phyloP scores from a whole-genome alignment of 1,140 invertebrate genomes.

The Conopomorpha cramerella region DNA sequence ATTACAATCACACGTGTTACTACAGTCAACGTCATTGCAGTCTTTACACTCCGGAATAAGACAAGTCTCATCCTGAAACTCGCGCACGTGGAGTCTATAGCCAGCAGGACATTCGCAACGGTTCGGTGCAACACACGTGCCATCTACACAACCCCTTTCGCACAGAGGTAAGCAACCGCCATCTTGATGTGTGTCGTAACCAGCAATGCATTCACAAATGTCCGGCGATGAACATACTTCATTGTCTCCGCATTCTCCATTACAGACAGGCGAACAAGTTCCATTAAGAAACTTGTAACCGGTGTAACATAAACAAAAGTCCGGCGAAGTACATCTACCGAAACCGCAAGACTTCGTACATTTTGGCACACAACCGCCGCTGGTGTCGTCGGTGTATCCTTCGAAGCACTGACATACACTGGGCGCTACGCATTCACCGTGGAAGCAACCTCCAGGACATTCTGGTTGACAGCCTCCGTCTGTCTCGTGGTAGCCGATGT shows the following conservation, averaged over 20 bases:
- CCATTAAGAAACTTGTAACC: slow-evolving; percentile 29
- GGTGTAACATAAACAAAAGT: slow-evolving; percentile 38
- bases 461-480: slow-evolving; percentile 5
- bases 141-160: slow-evolving; percentile 33
- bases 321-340: slow-evolving; percentile 40
- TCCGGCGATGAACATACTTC: too few relatives aligned
- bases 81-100: neutral
- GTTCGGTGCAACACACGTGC: slow-evolving; percentile 48
- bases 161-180: slow-evolving; percentile 36
- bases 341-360: slow-evolving; percentile 36
- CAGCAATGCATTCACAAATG: too few relatives aligned
- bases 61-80: too few relatives aligned
- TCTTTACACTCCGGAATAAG: too few relatives aligned
- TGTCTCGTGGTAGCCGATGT: slow-evolving; percentile 28
- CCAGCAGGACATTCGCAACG: slow-evolving; percentile 18
- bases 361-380: slow-evolving; percentile 38
- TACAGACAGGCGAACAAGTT: too few relatives aligned
- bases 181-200: neutral
- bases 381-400: too few relatives aligned
- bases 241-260: too few relatives aligned
- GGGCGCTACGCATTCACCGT: slow-evolving; percentile 4
- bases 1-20: slow-evolving; percentile 36
- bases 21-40: too few relatives aligned
- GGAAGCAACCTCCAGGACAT: slow-evolving; percentile 3
- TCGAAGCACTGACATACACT: slow-evolving; percentile 5